phyloP scores from a whole-genome alignment of 2,888 invertebrate genomes.

The Elysia crispata region DNA sequence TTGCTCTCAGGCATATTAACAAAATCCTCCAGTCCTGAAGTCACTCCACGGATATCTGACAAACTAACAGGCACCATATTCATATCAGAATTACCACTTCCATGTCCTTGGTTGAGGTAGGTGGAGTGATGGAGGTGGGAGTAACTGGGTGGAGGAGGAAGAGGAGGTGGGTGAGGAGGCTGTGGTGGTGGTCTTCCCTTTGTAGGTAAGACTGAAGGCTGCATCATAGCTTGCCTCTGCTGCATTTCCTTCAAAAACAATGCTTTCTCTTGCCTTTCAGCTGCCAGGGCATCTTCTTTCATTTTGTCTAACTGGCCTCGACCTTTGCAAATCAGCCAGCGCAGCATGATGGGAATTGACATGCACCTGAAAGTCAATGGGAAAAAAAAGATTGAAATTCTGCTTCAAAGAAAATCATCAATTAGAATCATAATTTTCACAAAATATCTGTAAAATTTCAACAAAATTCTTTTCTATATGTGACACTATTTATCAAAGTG shows the following conservation, averaged over 20 bases:
- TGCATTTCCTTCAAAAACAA: conserved; percentile 47
- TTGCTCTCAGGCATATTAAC: conserved; percentile 14
- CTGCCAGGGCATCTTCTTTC: conserved; percentile 51
- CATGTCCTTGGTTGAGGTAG: conserved; percentile 51
- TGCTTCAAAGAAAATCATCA: no score
- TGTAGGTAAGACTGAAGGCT: conserved; percentile 48
- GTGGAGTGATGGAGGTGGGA: conserved; percentile 52
- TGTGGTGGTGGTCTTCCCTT: conserved; percentile 54
- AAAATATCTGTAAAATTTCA: no score
- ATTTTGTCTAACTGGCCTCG: conserved; percentile 64
- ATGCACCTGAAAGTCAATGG: conserved; percentile 81
- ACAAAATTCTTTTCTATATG: no score
- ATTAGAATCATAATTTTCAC: no score
- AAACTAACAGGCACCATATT: conserved; percentile 14
- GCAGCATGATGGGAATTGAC: conserved; percentile 94
- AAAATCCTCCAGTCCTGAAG: conserved; percentile 34
- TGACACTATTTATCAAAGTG: no score
- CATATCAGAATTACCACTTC: conserved; percentile 38
- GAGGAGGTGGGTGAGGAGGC: conserved; percentile 53
- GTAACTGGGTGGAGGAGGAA: conserved; percentile 57
- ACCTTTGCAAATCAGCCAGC: conserved; percentile 86
- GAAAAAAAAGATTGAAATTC: no score
- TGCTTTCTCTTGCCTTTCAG: conserved; percentile 43
- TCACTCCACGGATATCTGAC: conserved; percentile 17
- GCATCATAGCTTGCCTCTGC: conserved; percentile 47